Conservation (phyloP, 2,797 vertebrate genomes). For the Cirrhinus mrigala region DNA sequence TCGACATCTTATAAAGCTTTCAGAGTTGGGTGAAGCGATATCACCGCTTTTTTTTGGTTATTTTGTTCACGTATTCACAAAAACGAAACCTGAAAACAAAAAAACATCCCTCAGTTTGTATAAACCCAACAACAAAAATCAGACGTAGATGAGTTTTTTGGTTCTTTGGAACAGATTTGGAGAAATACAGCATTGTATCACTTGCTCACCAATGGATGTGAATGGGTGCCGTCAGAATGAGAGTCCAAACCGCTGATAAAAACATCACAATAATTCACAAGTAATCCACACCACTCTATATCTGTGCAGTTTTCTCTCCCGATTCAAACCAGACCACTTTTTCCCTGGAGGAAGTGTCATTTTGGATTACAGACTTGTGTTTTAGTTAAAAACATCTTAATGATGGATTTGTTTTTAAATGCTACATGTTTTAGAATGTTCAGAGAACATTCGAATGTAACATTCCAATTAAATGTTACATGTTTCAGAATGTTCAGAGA, state of each 20-base stretch:
- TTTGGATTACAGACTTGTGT: too few species aligned
- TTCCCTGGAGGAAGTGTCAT: too few species aligned
- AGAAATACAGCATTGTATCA: not conserved
- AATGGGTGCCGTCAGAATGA: not conserved
- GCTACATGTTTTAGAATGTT: too few species aligned
- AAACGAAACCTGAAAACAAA: not conserved
- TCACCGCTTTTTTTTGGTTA: conserved; percentile 60
- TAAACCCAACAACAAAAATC: not conserved
- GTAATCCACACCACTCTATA: not conserved
- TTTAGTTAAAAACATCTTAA: too few species aligned
- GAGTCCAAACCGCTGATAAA: not conserved
- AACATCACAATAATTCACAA: not conserved
- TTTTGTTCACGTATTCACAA: conserved; percentile 29
- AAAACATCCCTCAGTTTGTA: not conserved
- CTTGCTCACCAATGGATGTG: not conserved
- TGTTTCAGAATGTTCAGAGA: too few species aligned
- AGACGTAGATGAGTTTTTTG: not conserved
- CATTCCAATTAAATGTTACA: too few species aligned
- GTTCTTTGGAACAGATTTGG: not conserved
- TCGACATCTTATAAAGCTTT: conserved; percentile 79
- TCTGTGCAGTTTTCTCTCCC: too few species aligned
- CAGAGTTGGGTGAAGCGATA: conserved; percentile 69
- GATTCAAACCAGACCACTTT: too few species aligned
- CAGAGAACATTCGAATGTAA: too few species aligned
- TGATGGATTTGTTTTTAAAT: not conserved